Evolutionary conservation across 2,113 vertebrate genomes (phyloP), one percentile per base, ranked within the genome.

Genomic region (Carettochelys insculpta): DNA sequence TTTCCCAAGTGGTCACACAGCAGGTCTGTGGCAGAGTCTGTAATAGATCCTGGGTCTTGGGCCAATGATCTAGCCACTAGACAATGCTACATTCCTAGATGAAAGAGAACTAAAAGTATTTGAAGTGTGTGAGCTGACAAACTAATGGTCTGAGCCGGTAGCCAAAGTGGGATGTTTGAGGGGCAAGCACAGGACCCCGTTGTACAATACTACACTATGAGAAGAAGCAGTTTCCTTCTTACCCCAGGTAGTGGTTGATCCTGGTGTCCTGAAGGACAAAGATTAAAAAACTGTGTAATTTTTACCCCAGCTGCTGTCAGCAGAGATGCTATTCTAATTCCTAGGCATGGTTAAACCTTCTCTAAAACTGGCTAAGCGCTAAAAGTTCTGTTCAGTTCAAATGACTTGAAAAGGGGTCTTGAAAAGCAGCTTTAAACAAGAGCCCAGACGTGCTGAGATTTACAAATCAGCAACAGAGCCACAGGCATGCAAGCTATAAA

Each of bases 401-500:
- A 85, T 80, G 77, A 20, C 61, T 93, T 47, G 85, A 83, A 73
- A n/a, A 12, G 1, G 71, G 81, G 83, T 29, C 81, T 95, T 78
- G 83, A 89, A 86, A 92, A 92, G 88, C 83, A 92, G 94, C 87
- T 96, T 79, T 71, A 77, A 89, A 93, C 91, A 90, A 94, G 94
- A 89, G 95, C 81, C 80, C 92, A 61, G 76, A 90, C 89, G 95
- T 4, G n/a, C 88, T 61, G 86, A 95, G 83, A 83, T 82, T 94
- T 94, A 93, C 94, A 84, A 92, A 89, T 41, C 82, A 87, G 85
- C 87, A 8, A 68, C 61, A 95, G 94, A 96, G 92, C 83, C 94
- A 95, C 90, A 81, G 94, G 94, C 95, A 96, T 95, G 94, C 96
- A 93, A 94, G 94, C 17, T 0, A 92, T 92, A 85, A 65, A 97